Conservation (phyloP, 2,797 vertebrate genomes). For the Platalea minor region DNA sequence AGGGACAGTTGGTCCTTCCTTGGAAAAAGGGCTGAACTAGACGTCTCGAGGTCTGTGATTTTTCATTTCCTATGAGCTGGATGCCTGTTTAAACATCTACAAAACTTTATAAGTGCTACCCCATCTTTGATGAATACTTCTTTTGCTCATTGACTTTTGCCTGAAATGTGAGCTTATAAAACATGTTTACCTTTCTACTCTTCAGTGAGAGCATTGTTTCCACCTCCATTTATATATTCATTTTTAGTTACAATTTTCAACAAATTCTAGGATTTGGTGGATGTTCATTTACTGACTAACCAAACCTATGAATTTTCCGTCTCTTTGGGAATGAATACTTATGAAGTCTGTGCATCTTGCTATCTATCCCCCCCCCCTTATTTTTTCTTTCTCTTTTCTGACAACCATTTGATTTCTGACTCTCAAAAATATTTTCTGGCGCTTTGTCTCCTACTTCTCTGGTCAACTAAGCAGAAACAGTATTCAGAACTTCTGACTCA, state of each 20-base stretch:
- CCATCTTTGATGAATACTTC: neutral
- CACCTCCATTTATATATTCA: neutral
- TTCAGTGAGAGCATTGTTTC: neutral
- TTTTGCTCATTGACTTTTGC: neutral
- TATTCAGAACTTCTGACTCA: conserved; percentile 2
- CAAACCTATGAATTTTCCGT: neutral
- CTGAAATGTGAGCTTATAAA: neutral
- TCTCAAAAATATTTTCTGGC: neutral
- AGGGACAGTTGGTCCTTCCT: neutral
- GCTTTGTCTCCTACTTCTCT: neutral
- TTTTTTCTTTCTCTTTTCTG: neutral
- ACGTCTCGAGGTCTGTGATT: neutral
- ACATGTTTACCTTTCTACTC: neutral
- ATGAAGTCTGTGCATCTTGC: neutral
- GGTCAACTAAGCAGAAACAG: neutral
- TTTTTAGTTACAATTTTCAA: neutral
- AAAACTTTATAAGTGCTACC: neutral
- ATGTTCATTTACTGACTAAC: neutral
- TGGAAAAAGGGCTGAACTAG: neutral
- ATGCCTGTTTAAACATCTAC: neutral
- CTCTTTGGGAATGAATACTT: neutral
- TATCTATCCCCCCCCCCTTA: neutral
- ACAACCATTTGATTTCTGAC: neutral
- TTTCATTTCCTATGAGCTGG: neutral
- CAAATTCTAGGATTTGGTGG: neutral